These are phyloP conservation scores for Camptogramma bilineatum DNA, from an alignment of 2,888 invertebrate species.

Conservation along the genomic window DNA sequence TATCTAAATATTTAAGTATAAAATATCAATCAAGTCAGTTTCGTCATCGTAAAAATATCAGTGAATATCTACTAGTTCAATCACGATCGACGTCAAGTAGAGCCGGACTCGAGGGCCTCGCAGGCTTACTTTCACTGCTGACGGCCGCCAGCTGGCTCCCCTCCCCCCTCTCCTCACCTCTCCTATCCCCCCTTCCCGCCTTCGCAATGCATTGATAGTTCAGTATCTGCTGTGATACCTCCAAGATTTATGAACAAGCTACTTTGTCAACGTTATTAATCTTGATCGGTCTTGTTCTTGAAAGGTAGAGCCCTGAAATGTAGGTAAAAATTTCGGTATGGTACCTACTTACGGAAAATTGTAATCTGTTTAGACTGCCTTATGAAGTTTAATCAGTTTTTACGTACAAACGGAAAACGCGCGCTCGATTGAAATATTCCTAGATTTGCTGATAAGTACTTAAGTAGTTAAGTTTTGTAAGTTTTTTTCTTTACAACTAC, in stretches of 20 bases:
- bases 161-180: conserved; percentile 54
- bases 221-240: conserved; percentile 37
- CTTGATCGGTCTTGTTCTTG: not conserved
- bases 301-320: not conserved
- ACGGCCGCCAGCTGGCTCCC: conserved; percentile 78
- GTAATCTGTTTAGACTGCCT: too few species aligned
- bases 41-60: conserved; percentile 39
- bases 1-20: not conserved
- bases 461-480: too few species aligned
- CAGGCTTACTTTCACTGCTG: conserved; percentile 82
- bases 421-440: too few species aligned
- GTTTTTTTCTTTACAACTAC: too few species aligned
- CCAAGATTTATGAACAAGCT: conserved; percentile 14
- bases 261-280: conserved; percentile 3
- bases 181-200: conserved; percentile 51
- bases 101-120: conserved; percentile 60
- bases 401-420: too few species aligned
- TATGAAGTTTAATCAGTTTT: too few species aligned
- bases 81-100: conserved; percentile 55
- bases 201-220: conserved; percentile 73
- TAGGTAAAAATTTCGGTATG: too few species aligned
- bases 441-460: too few species aligned
- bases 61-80: conserved; percentile 47
- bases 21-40: conserved; percentile 20
- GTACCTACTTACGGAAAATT: too few species aligned